A percentile compares a stretch with the other conserved stretches of the same genome.
Conservation (phyloP, 1,140 invertebrate species). For the Achroia grisella region DNA sequence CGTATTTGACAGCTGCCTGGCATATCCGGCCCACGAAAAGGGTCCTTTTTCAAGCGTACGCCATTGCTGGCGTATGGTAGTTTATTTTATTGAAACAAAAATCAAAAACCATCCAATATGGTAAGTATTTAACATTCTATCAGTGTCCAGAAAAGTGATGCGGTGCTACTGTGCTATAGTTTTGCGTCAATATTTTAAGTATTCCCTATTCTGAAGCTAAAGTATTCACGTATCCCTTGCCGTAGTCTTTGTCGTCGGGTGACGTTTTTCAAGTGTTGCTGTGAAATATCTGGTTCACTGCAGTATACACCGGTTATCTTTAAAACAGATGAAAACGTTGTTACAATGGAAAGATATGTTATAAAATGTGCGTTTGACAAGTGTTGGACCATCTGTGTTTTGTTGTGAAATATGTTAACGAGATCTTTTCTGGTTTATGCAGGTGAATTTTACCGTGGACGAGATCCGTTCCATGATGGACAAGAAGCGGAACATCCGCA, state of each 20-base stretch:
- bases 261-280: slow-evolving; percentile 58
- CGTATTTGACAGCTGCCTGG: slow-evolving; percentile 40
- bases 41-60: slow-evolving; percentile 83
- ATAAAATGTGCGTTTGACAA: slow-evolving; percentile 39
- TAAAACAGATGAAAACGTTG: neutral
- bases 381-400: slow-evolving; percentile 40
- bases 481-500: slow-evolving; percentile 99
- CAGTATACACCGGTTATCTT: neutral
- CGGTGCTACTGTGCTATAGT: slow-evolving; percentile 24
- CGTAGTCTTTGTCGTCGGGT: slow-evolving; percentile 52
- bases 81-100: slow-evolving; percentile 78
- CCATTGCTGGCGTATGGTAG: slow-evolving; percentile 88
- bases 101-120: slow-evolving; percentile 91
- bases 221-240: slow-evolving; percentile 30
- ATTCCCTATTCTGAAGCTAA: slow-evolving; percentile 26
- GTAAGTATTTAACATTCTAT: slow-evolving; percentile 75
- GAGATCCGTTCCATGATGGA: slow-evolving; percentile 99
- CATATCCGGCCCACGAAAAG: slow-evolving; percentile 54
- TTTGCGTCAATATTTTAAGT: slow-evolving; percentile 47
- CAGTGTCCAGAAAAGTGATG: slow-evolving; percentile 39
- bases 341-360: slow-evolving; percentile 1
- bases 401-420: slow-evolving; percentile 32
- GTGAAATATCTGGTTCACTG: slow-evolving; percentile 14
- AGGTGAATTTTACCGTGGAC: slow-evolving; percentile 99
- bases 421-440: slow-evolving; percentile 62